Conservation (phyloP, 2,113 vertebrate species). For the Scomber scombrus region DNA sequence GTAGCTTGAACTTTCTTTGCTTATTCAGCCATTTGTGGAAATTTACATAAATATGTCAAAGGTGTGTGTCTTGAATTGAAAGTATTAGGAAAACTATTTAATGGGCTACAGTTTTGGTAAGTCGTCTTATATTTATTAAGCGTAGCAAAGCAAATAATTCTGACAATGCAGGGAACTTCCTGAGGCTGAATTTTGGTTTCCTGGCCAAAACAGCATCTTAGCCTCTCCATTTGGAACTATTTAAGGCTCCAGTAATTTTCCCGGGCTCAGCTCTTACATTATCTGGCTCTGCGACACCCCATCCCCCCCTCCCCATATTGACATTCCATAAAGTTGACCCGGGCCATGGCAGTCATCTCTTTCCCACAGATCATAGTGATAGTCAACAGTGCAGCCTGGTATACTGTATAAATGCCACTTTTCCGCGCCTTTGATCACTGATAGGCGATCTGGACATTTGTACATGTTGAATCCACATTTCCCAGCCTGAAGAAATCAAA, state of each 20-base stretch:
- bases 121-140: conserved; percentile 19
- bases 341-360: conserved; percentile 63
- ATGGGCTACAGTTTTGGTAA: neutral
- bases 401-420: conserved; percentile 44
- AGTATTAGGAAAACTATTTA: neutral
- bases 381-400: conserved; percentile 35
- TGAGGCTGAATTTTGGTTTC: conserved; percentile 25
- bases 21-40: conserved; percentile 30
- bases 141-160: conserved; percentile 39
- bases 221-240: conserved; percentile 77
- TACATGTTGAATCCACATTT: conserved; percentile 24
- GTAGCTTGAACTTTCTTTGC: neutral
- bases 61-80: neutral
- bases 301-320: conserved; percentile 68
- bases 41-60: conserved; percentile 24
- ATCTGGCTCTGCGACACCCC: conserved; percentile 44
- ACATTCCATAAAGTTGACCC: conserved; percentile 80
- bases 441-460: neutral
- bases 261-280: conserved; percentile 72
- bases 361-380: conserved; percentile 76
- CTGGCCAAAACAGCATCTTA: conserved; percentile 43
- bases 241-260: conserved; percentile 75
- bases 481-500: conserved; percentile 4
- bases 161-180: conserved; percentile 51
- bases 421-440: conserved; percentile 42